Conservation (phyloP, 2,888 invertebrate species). For the Drosophila affinis region DNA sequence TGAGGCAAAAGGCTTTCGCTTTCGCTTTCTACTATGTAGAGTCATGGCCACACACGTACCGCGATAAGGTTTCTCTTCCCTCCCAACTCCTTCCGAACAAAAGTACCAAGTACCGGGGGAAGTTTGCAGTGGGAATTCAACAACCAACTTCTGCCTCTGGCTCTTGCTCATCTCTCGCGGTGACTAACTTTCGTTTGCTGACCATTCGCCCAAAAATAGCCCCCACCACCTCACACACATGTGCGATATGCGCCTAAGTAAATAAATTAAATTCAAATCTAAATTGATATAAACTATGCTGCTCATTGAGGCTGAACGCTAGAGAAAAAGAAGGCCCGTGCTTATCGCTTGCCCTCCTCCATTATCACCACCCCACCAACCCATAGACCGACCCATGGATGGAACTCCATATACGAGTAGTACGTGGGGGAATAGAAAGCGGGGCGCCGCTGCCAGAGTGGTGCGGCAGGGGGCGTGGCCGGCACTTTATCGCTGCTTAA, state of each 20-base stretch:
- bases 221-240: slow-evolving; percentile 38
- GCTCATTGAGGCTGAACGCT: slow-evolving; percentile 37
- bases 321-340: slow-evolving; percentile 37
- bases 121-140: not conserved
- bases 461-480: slow-evolving; percentile 42
- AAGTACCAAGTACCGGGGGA: not conserved
- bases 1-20: slow-evolving; percentile 1
- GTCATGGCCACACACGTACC: not conserved
- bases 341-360: slow-evolving; percentile 50
- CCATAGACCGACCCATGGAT: slow-evolving; percentile 10
- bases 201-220: slow-evolving; percentile 59
- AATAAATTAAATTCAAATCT: slow-evolving; percentile 78
- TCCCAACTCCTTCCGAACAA: not conserved
- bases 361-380: slow-evolving; percentile 16
- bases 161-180: slow-evolving; percentile 19
- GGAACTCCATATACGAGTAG: slow-evolving; percentile 47
- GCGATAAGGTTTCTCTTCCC: not conserved
- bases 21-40: not conserved
- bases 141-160: too few relatives aligned
- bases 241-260: slow-evolving; percentile 55
- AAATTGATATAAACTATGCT: slow-evolving; percentile 67
- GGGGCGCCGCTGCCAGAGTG: slow-evolving; percentile 21
- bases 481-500: slow-evolving; percentile 72
- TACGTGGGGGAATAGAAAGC: slow-evolving; percentile 20
- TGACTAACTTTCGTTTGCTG: slow-evolving; percentile 43